Conservation (phyloP, 2,888 invertebrate species). For the Tetheella fluctuosa region DNA sequence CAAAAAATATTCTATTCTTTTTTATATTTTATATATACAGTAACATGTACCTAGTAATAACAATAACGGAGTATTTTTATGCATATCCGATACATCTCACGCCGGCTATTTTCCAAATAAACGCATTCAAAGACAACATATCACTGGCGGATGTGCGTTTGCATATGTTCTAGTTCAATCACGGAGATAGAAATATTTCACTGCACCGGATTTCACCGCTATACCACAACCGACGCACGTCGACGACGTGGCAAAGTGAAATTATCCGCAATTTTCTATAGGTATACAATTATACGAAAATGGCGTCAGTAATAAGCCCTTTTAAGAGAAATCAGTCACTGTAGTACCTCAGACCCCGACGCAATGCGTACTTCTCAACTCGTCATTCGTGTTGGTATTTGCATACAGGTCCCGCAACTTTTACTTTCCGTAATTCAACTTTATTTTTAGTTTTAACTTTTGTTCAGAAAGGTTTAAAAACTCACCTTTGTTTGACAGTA, state of each 20-base stretch:
- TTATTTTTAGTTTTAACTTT: neutral
- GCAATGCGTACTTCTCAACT: neutral
- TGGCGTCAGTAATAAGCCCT: neutral
- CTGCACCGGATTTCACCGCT: slow-evolving; percentile 35
- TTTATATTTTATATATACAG: too few species aligned
- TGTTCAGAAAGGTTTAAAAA: neutral
- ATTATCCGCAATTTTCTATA: neutral
- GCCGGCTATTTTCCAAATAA: slow-evolving; percentile 13
- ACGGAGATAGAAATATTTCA: slow-evolving; percentile 34
- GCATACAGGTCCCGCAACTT: slow-evolving; percentile 21
- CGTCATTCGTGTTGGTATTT: slow-evolving; percentile 29
- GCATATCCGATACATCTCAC: neutral
- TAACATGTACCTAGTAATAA: too few species aligned
- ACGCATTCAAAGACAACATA: slow-evolving; percentile 5
- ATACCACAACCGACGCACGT: neutral
- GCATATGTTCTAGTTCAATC: slow-evolving; percentile 32
- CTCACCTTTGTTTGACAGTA: neutral
- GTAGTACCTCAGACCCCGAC: neutral
- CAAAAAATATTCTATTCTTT: too few species aligned
- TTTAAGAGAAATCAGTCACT: slow-evolving; percentile 10
- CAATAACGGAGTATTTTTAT: too few species aligned
- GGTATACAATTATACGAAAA: neutral
- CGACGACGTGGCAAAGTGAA: neutral
- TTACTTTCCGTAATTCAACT: slow-evolving; percentile 1
- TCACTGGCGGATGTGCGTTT: slow-evolving; percentile 24